Base-by-base conservation (phyloP, 2,113 vertebrate genomes). In the Terrapene triunguis region DNA sequence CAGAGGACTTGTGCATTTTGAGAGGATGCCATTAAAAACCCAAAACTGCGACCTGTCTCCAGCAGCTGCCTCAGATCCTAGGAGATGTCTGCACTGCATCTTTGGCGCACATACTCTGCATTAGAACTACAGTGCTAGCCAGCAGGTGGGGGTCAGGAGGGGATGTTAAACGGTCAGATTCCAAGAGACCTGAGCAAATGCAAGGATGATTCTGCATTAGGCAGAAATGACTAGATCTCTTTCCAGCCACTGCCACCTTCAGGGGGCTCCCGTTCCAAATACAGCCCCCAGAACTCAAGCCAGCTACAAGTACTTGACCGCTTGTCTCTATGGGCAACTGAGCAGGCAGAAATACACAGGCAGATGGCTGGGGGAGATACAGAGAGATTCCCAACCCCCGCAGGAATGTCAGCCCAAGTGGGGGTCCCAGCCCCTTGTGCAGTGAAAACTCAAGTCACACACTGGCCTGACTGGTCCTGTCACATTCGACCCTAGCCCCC, bases 191-290 rank as follows among this genome's bases (percentile, higher is more conserved):
- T 48, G 42, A 32, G 19, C 29, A 35, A 35, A 13, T 35, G 32
- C 79, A 35, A 12, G 10, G 12, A 59, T 11, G 50, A n/a, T 35
- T 80, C 50, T 17, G 19, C 50, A 19, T 32, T n/a, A 51, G 4
- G 32, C 32, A 21, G 78, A 10, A 51, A 53, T 4, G 7, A 29
- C 29, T 14, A 62, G 32, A 79, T n/a, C 62, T 2, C 11, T 44
- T 38, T 80, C 51, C 59, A 14, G 80, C n/a, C 54, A 76, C 42
- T 50, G 10, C 69, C 55, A 76, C 7, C 12, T 42, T n/a, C 3
- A 0, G 21, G 5, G 57, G 44, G 62, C 38, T 12, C 27, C 72
- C 3, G 35, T 54, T 17, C 14, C 8, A 0, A 6, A 1, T 0
- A 4, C n/a, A 3, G 8, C 47, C 21, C 9, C 29, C 44, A 4